Conservation (phyloP, 2,113 vertebrate species). For the Rhegmatorhina hoffmannsi region DNA sequence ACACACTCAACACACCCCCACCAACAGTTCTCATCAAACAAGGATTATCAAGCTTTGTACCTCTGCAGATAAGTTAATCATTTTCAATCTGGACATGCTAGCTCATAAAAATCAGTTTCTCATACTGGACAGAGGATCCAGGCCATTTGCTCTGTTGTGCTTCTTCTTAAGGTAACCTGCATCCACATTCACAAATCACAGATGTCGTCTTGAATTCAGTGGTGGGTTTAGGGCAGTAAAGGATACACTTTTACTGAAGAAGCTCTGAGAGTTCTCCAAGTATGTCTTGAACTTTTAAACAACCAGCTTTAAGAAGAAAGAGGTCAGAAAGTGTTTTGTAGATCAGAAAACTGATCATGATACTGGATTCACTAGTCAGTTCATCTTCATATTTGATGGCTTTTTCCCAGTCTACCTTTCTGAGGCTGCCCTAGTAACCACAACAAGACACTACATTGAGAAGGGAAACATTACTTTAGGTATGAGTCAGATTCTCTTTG, state of each 20-base stretch:
- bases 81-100: not conserved
- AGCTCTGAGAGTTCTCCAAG: not conserved
- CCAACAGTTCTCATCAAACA: not conserved
- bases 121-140: fast-evolving
- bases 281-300: not conserved
- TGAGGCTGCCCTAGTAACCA: not conserved
- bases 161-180: not conserved
- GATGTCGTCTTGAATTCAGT: not conserved
- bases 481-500: not conserved
- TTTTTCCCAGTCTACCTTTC: not conserved
- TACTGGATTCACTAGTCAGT: not conserved
- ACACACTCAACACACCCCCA: no score
- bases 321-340: not conserved
- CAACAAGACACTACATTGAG: not conserved
- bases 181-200: not conserved
- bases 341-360: not conserved
- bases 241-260: not conserved
- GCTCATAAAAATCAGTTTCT: not conserved
- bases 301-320: not conserved
- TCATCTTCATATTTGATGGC: not conserved
- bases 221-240: not conserved
- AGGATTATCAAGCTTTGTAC: not conserved
- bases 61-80: not conserved
- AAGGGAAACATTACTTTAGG: not conserved
- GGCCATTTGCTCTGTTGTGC: not conserved